A percentile compares a stretch with the other conserved stretches of the same genome.
Evolutionary conservation across 2,888 invertebrate species (phyloP).

Genomic region (Oxyteleia sp.): DNA sequence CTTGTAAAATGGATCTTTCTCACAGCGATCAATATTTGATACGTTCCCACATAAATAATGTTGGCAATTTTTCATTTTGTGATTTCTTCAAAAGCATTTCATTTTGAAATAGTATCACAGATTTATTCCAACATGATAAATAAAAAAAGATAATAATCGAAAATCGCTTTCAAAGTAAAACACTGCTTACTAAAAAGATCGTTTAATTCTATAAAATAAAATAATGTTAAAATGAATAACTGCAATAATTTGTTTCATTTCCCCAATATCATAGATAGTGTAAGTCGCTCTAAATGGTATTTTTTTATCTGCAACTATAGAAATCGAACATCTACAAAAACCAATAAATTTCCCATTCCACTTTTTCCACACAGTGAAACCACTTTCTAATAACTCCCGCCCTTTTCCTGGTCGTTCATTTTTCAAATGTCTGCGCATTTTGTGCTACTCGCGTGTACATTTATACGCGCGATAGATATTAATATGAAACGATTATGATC

Average conservation of each 20-base stretch:
- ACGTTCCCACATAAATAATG: not conserved
- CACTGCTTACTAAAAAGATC: no score
- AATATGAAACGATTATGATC: conserved; percentile 59
- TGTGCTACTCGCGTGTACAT: conserved; percentile 7
- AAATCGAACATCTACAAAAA: conserved; percentile 19
- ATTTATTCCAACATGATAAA: no score
- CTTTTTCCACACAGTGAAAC: conserved; percentile 26
- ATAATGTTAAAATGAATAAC: conserved; percentile 9
- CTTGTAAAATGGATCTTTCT: no score
- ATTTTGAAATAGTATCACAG: no score
- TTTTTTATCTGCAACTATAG: conserved; percentile 14
- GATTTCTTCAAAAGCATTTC: no score
- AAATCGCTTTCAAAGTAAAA: no score
- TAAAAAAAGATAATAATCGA: no score
- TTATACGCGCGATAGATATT: conserved; percentile 39
- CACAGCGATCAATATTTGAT: no score
- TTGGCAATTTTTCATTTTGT: conserved; percentile 1
- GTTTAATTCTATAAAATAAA: no score
- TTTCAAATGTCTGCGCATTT: conserved; percentile 34
- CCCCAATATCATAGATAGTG: no score
- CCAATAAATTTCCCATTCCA: conserved; percentile 45
- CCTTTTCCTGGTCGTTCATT: conserved; percentile 37
- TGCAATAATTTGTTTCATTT: no score
- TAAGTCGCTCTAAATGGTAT: conserved; percentile 3
- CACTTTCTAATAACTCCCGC: conserved; percentile 32